phyloP scores from a whole-genome alignment of 2,797 vertebrate species.

The Rousettus madagascariensis region DNA sequence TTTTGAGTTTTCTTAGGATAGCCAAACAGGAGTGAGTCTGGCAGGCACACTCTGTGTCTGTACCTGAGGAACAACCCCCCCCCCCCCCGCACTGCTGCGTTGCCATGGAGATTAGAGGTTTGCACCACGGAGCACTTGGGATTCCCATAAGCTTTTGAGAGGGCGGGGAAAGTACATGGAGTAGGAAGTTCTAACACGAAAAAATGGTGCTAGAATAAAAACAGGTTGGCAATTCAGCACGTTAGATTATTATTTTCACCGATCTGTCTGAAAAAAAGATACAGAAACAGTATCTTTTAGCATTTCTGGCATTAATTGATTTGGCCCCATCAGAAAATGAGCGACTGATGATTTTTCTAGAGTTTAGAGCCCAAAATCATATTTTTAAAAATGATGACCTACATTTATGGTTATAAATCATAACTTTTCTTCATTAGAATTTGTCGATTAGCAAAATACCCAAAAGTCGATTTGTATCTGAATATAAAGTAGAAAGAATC shows the following conservation, averaged over 20 bases:
- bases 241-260: neutral
- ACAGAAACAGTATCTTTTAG: neutral
- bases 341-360: neutral
- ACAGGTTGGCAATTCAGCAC: neutral
- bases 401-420: neutral
- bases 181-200: neutral
- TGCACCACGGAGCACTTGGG: neutral
- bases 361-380: neutral
- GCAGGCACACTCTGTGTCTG: neutral
- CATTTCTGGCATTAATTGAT: neutral
- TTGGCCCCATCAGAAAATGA: neutral
- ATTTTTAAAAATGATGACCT: neutral
- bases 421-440: neutral
- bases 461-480: neutral
- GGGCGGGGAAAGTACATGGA: neutral
- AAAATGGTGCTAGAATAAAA: neutral
- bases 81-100: accelerated
- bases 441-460: neutral
- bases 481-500: neutral
- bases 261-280: neutral
- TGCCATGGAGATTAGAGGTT: neutral
- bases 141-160: neutral
- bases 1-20: neutral
- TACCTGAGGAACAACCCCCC: neutral
- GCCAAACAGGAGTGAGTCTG: neutral